Percentiles rank a stretch among this genome's conserved stretches.
These are phyloP conservation scores for Scaptomyza caliginosa DNA, from an alignment of 2,888 invertebrate genomes.

Conservation along the genomic window DNA sequence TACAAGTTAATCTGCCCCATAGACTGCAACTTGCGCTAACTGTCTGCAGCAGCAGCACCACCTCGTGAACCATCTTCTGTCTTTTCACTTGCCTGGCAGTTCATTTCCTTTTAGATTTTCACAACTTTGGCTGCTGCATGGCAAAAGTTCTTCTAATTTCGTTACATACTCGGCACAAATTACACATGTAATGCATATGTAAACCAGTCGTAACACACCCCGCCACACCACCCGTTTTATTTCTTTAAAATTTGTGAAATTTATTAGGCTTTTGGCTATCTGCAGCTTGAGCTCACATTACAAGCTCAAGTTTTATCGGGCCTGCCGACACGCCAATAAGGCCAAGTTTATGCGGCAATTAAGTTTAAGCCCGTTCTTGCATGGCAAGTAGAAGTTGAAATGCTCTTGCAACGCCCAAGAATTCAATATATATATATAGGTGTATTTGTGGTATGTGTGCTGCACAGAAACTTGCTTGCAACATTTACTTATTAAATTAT, in stretches of 20 bases:
- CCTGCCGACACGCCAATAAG: constrained; percentile 70
- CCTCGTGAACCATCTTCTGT: background rate
- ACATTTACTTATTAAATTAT: constrained; percentile 75
- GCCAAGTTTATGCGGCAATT: constrained; percentile 72
- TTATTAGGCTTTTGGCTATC: constrained; percentile 54
- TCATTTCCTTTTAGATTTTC: constrained; percentile 55
- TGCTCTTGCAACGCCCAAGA: background rate
- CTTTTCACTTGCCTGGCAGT: constrained; percentile 25
- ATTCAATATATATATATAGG: constrained; percentile 28
- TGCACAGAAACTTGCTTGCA: constrained; percentile 32
- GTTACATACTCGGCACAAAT: constrained; percentile 70
- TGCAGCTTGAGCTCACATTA: constrained; percentile 39
- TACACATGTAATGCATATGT: constrained; percentile 79
- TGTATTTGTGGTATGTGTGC: constrained; percentile 44
- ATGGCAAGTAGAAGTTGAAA: too few species aligned
- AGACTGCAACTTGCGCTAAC: constrained; percentile 67
- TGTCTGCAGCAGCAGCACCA: constrained; percentile 30
- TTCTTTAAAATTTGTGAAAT: constrained; percentile 42
- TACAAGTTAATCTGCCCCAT: constrained; percentile 75
- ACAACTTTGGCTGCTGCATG: constrained; percentile 33
- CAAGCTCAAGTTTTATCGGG: constrained; percentile 69
- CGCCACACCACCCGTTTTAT: fast-evolving
- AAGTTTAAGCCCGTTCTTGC: constrained; percentile 58
- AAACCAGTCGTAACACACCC: constrained; percentile 23
- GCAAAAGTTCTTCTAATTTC: constrained; percentile 75